phyloP scores from a whole-genome alignment of 2,113 vertebrate species.

The Syrmaticus mikado region DNA sequence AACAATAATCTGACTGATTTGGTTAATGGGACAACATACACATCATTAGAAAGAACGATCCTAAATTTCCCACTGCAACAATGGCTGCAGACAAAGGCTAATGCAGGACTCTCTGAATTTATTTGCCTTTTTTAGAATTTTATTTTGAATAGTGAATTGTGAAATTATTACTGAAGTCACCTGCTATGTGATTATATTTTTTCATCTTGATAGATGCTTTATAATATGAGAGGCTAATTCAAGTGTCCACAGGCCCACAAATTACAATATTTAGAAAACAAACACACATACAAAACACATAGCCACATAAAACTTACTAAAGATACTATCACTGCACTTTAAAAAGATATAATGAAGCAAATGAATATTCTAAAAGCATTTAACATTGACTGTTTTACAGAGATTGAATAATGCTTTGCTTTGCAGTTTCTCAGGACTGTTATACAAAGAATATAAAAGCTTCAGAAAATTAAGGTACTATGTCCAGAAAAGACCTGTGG shows the following conservation, averaged over 20 bases:
- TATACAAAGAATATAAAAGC: not conserved
- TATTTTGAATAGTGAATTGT: not conserved
- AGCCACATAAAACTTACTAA: not conserved
- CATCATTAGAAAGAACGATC: not conserved
- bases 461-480: not conserved
- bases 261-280: not conserved
- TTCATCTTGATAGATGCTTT: not conserved
- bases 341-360: not conserved
- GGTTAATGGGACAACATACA: not conserved
- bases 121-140: not conserved
- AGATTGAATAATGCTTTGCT: not conserved
- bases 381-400: not conserved
- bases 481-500: not conserved
- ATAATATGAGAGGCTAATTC: not conserved
- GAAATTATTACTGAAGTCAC: not conserved
- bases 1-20: not conserved
- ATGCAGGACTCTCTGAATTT: not conserved
- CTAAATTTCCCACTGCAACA: not conserved
- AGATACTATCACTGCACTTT: not conserved
- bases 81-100: not conserved
- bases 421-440: not conserved
- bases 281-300: not conserved
- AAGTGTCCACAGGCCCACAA: not conserved
- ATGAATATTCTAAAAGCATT: not conserved
- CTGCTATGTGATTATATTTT: not conserved